phyloP scores from a whole-genome alignment of 2,888 invertebrate genomes.

The Rhagophthalmus giganteus region DNA sequence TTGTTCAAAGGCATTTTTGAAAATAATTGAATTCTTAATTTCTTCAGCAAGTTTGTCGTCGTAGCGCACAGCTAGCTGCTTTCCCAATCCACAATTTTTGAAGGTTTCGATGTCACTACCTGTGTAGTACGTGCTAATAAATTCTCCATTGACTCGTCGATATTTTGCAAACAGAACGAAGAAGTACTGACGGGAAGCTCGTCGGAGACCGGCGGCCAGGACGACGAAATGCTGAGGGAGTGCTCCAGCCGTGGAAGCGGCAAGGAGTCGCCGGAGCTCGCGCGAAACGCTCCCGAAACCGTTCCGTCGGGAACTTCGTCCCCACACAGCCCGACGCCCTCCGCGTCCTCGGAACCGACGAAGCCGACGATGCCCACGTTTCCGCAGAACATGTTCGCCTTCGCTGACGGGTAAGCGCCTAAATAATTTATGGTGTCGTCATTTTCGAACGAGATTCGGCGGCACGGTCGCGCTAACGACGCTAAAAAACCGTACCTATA shows the following conservation, averaged over 20 bases:
- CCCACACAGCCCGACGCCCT: slow-evolving; percentile 62
- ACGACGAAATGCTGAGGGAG: slow-evolving; percentile 48
- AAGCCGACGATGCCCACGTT: slow-evolving; percentile 64
- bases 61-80: no score
- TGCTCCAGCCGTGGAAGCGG: slow-evolving; percentile 51
- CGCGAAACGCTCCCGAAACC: slow-evolving; percentile 40
- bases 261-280: slow-evolving; percentile 41
- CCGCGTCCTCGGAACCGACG: slow-evolving; percentile 63
- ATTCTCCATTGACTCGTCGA: no score
- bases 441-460: not conserved
- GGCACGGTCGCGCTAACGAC: not conserved
- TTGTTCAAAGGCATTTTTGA: no score
- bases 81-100: no score
- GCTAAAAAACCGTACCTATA: not conserved
- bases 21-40: no score
- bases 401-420: slow-evolving; percentile 59
- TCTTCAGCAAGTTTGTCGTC: no score
- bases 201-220: slow-evolving; percentile 43
- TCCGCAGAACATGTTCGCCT: slow-evolving; percentile 69
- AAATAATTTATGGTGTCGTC: not conserved
- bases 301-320: slow-evolving; percentile 51
- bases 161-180: slow-evolving; percentile 15
- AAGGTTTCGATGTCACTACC: no score
- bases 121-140: no score
- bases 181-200: slow-evolving; percentile 41